Evolutionary conservation across 2,888 invertebrate species (phyloP), one percentile per base, ranked within the genome.

Genomic region (Drosophila niveifrons): DNA sequence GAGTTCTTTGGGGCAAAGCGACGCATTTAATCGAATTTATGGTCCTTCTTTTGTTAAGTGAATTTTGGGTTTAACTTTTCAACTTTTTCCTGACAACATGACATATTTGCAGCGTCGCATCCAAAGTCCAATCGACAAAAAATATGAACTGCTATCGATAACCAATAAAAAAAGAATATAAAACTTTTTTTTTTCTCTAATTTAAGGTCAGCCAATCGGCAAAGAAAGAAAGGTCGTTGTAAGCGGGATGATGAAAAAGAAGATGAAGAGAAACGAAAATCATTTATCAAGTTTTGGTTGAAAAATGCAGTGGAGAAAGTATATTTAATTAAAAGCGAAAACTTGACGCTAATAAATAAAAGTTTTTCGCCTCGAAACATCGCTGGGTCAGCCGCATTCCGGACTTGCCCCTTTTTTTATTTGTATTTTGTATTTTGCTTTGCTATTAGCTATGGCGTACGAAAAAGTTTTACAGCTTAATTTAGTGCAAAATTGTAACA

Each of bases 331-430:
- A 84, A 79, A 75, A 62, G 67, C 78, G 34, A 62, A 76, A 82
- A 72, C 62, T 83, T 72, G 72, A 72, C 53, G 74, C 72, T 75
- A 83, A 86, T 82, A 83, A 83, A 84, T 80, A 84, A 84, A 82
- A 87, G 72, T 81, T 86, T 18, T 18, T 15, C 36, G 36, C 39
- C 36, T 41, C 51, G 13, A 13, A 17, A 17, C 18, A 23, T 48
- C 39, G 13, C 31, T 39, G 52, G 64, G 64, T 56, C 53, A 61
- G 52, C 18, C 59, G 31, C 52, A 39, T 52, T 56, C 17, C 41
- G 57, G 39, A 15, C 39, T 39, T 56, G 23, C 3, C 43, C 36
- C 41, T 11, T 13, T 28, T 48, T 13, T 39, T 41, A 15, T 34
- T 3, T 34, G 31, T 34, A 10, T 34, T 34, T 31, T 18, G 23